These are phyloP conservation scores for Crocallis elinguaria DNA, from an alignment of 2,888 invertebrate genomes.

Conservation along the genomic window DNA sequence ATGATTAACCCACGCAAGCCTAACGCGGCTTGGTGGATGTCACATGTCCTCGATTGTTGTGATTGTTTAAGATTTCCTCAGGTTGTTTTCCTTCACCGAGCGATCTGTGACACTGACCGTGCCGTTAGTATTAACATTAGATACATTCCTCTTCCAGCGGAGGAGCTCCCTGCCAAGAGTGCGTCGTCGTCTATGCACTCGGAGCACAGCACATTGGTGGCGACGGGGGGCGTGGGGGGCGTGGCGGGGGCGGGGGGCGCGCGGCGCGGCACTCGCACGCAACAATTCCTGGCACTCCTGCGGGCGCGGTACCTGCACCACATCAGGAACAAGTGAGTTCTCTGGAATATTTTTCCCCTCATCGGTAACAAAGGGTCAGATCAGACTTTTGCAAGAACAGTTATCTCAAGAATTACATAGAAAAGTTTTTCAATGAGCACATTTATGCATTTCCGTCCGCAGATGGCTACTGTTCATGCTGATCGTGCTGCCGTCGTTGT, in stretches of 20 bases:
- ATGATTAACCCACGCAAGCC: too few relatives aligned
- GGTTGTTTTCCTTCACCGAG: too few relatives aligned
- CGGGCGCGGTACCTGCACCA: conserved; percentile 86
- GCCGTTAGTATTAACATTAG: too few relatives aligned
- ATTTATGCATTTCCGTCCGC: background rate
- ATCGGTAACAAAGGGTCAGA: too few relatives aligned
- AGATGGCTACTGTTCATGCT: conserved; percentile 85
- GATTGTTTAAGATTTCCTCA: too few relatives aligned
- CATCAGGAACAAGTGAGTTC: conserved; percentile 78
- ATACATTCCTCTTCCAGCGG: conserved; percentile 37
- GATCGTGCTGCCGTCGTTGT: conserved; percentile 85
- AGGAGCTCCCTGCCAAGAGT: conserved; percentile 62
- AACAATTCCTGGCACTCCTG: conserved; percentile 68
- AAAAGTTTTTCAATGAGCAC: too few relatives aligned
- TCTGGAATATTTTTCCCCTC: too few relatives aligned
- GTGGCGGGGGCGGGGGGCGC: conserved; percentile 15
- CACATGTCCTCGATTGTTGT: too few relatives aligned
- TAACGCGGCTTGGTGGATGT: too few relatives aligned
- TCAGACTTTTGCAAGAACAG: too few relatives aligned
- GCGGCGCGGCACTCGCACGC: background rate
- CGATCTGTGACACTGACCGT: too few relatives aligned
- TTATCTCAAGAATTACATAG: too few relatives aligned
- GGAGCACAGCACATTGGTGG: conserved; percentile 40
- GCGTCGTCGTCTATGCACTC: conserved; percentile 54
- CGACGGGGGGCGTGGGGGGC: conserved; percentile 11